Evolutionary conservation across 1,140 invertebrate genomes (phyloP).

Genomic region (Lineus longissimus): DNA sequence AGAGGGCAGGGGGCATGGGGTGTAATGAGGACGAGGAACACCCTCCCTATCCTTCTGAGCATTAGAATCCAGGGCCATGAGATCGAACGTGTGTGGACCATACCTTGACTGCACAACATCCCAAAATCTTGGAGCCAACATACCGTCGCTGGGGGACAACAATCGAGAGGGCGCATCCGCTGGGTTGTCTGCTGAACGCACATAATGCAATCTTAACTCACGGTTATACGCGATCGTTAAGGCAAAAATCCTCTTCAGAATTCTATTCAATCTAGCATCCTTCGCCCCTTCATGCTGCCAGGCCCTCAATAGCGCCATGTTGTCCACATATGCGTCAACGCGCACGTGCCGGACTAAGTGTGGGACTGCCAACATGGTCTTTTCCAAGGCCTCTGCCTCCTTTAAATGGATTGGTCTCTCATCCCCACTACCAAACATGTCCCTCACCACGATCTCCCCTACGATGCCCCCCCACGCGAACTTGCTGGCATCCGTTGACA

Average conservation of each 20-base stretch:
- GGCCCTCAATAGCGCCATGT: not conserved
- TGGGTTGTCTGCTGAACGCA: not conserved
- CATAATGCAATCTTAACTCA: not conserved
- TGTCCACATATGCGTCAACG: not conserved
- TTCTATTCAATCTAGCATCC: not conserved
- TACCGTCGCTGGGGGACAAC: too few species aligned
- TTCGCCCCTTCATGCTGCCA: not conserved
- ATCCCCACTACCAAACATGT: not conserved
- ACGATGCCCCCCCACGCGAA: not conserved
- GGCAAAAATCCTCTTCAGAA: not conserved
- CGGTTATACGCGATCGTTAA: not conserved
- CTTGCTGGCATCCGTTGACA: not conserved
- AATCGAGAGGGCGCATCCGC: not conserved
- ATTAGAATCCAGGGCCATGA: too few species aligned
- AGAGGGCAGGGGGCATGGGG: too few species aligned
- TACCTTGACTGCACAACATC: too few species aligned
- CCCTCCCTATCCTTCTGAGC: too few species aligned
- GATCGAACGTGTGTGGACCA: too few species aligned
- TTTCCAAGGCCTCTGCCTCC: not conserved
- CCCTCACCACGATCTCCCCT: not conserved
- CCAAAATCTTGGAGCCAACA: too few species aligned
- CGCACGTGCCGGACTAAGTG: not conserved
- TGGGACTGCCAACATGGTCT: not conserved
- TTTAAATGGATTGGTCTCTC: conserved; percentile 1
- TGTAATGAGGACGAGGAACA: too few species aligned